Conservation (phyloP, 2,888 invertebrate species). For the Teleogryllus oceanicus region DNA sequence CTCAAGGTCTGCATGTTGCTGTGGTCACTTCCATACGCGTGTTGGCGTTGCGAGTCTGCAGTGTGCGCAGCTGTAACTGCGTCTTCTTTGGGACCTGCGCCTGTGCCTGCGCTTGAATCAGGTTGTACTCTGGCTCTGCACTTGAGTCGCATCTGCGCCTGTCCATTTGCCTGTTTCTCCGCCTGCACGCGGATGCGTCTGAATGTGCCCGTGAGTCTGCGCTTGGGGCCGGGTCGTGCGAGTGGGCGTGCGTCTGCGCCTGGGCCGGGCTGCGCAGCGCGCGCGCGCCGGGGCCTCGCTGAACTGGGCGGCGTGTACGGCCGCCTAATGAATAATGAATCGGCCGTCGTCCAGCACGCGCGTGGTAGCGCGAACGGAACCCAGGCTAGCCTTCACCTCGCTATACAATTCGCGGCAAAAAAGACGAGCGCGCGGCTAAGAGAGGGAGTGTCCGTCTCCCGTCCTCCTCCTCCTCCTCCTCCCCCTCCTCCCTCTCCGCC, state of each 20-base stretch:
- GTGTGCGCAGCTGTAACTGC: no score
- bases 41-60: no score
- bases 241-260: not conserved
- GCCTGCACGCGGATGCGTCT: not conserved
- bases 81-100: no score
- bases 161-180: no score
- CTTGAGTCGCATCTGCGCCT: no score
- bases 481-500: not conserved
- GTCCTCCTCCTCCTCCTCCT: not conserved
- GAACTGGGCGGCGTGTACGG: not conserved
- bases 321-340: not conserved
- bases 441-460: slow-evolving; percentile 20
- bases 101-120: no score
- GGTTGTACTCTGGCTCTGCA: no score
- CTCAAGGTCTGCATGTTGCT: no score
- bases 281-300: not conserved
- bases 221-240: not conserved
- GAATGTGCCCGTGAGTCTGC: not conserved
- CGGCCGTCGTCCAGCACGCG: not conserved
- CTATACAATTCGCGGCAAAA: not conserved
- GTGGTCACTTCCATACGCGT: no score
- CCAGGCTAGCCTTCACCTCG: not conserved
- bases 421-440: slow-evolving; percentile 21
- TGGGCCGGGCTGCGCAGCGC: not conserved
- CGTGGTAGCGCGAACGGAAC: not conserved